Conservation (phyloP, 1,140 invertebrate species). For the Orius insidiosus region DNA sequence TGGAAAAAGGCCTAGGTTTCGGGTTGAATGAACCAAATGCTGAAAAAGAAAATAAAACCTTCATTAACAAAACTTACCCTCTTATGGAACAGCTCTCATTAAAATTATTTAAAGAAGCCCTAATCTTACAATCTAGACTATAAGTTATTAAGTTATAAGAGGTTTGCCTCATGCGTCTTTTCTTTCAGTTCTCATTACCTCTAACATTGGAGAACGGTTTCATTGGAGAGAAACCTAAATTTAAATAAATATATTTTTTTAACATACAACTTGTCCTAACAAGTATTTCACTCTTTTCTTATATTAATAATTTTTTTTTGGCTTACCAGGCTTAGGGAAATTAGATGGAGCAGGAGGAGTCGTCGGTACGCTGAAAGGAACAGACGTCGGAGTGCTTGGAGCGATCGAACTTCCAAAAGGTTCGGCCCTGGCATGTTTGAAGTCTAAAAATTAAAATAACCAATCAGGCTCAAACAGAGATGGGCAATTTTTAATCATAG, state of each 20-base stretch:
- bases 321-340: conserved; percentile 15
- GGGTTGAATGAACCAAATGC: conserved; percentile 41
- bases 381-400: conserved; percentile 29
- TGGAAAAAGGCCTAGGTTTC: conserved; percentile 41
- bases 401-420: conserved; percentile 18
- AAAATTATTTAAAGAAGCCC: not conserved
- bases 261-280: not conserved
- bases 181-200: conserved; percentile 5
- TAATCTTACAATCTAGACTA: no score
- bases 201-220: conserved; percentile 9
- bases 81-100: conserved; percentile 1
- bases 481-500: no score
- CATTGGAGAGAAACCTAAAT: conserved; percentile 13
- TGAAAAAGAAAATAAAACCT: conserved; percentile 37
- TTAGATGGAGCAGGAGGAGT: conserved; percentile 27
- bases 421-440: conserved; percentile 11
- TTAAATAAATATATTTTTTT: not conserved
- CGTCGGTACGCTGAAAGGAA: conserved; percentile 22
- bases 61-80: conserved; percentile 19
- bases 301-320: not conserved
- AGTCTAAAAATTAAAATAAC: conserved; percentile 8
- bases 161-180: no score
- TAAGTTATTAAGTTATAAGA: no score
- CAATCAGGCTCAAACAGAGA: no score
- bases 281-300: not conserved